Evolutionary conservation across 1,140 invertebrate species (phyloP), one percentile per base, ranked within the genome.

Genomic region (Drosophila funebris): DNA sequence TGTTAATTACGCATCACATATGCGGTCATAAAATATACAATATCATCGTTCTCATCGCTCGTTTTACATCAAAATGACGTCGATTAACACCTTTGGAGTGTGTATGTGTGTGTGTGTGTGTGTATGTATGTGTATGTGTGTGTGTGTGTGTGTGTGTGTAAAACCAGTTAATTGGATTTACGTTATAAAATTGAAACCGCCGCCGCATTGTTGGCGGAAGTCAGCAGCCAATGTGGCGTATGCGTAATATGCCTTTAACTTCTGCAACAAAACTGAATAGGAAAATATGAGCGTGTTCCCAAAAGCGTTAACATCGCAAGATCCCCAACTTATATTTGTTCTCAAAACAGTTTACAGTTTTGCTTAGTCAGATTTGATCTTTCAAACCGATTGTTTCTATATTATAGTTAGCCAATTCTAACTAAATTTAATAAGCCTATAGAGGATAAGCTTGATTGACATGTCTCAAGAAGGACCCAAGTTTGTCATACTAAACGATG

Each of bases 161-260:
- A 72, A 82, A 74, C 70, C 71, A 66, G 78, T 87, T 87, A 87
- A 87, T 87, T 87, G 83, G 82, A 88, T 88, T 88, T 78, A 87
- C 78, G 63, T 75, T 85, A 85, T 82, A 82, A 85, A 82, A 87
- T 82, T 82, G 70, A 87, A 87, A 82, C 66, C 82, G 74, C 63
- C 62, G 50, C 37, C 60, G 58, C 69, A 62, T 67, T 76, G 73
- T 67, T 77, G 70, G 20, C 56, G 46, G 79, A 78, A 75, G 71
- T 68, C 71, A 43, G 27, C 52, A 46, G 71, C 74, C 82, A 22
- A 69, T 69, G 74, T 50, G 70, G 58, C 82, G 82, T 85, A 85
- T 87, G 39, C 78, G 74, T 76, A 73, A 85, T 71, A 73, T 85
- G 39, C 76, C 20, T 54, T 56, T 36, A 4, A 60, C 37, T 18